phyloP scores from a whole-genome alignment of 1,140 invertebrate species.

The Globodera rostochiensis region DNA sequence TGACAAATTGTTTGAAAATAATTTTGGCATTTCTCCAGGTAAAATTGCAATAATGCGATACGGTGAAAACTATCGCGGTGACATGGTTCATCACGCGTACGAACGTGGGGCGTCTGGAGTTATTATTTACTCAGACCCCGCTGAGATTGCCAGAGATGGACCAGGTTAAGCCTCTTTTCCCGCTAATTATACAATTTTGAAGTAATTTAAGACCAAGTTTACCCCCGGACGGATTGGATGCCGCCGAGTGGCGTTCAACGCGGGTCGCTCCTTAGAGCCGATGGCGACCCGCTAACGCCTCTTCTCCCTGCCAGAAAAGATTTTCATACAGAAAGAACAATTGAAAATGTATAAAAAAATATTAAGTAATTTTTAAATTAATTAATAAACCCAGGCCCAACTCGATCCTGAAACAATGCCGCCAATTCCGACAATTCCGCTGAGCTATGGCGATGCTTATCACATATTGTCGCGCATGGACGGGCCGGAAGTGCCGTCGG shows the following conservation, averaged over 20 bases:
- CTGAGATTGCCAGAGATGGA: conserved; percentile 56
- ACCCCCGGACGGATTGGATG: conserved; percentile 59
- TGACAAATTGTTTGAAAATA: too few species aligned
- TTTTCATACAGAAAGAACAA: conserved; percentile 45
- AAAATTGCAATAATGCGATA: conserved; percentile 62
- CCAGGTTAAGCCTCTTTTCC: conserved; percentile 11
- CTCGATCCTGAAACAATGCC: conserved; percentile 41
- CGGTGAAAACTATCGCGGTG: conserved; percentile 52
- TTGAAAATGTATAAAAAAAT: conserved; percentile 43
- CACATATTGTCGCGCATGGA: conserved; percentile 53
- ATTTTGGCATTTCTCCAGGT: conserved; percentile 36
- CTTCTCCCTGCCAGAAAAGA: conserved; percentile 52
- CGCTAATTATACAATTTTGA: not conserved
- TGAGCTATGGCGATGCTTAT: conserved; percentile 61
- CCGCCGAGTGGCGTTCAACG: conserved; percentile 55
- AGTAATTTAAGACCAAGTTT: conserved; percentile 37
- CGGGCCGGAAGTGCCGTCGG: conserved; percentile 44
- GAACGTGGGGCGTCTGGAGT: conserved; percentile 56
- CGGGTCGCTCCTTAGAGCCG: conserved; percentile 48
- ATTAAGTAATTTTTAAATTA: not conserved
- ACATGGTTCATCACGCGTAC: conserved; percentile 54
- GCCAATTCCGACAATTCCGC: conserved; percentile 58
- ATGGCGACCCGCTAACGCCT: conserved; percentile 60
- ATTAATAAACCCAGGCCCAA: conserved; percentile 19
- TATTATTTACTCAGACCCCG: conserved; percentile 63